These are phyloP conservation scores for Pocota personata DNA, from an alignment of 2,888 invertebrate genomes.

Conservation along the genomic window DNA sequence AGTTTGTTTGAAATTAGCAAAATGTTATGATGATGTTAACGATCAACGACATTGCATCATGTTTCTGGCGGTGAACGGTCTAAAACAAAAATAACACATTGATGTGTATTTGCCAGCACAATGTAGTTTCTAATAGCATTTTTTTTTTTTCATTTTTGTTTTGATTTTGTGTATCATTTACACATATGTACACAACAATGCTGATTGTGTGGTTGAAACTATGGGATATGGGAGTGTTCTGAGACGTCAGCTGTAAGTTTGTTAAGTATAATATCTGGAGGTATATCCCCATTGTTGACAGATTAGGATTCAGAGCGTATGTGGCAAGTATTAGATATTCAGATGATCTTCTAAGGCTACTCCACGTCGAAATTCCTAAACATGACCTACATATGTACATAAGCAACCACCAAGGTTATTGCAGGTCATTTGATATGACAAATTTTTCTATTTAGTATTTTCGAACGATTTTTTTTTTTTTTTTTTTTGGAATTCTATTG, in stretches of 20 bases:
- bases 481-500: constrained; percentile 6
- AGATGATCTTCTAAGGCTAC: not conserved
- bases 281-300: too few relatives aligned
- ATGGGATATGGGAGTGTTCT: not conserved
- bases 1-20: not conserved
- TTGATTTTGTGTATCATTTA: too few relatives aligned
- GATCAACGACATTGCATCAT: constrained; percentile 17
- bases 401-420: not conserved
- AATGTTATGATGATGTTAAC: constrained; percentile 8
- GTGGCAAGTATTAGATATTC: not conserved
- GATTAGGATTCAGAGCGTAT: too few relatives aligned
- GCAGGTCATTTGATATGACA: constrained; percentile 5
- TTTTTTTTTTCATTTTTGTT: not conserved
- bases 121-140: not conserved
- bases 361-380: not conserved
- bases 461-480: not conserved
- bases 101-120: not conserved
- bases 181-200: too few relatives aligned
- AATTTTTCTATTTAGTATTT: not conserved
- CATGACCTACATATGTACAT: not conserved
- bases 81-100: not conserved
- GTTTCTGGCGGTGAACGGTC: not conserved
- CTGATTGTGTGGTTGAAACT: not conserved
- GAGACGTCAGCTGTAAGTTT: not conserved
- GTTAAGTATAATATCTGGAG: not conserved